Evolutionary conservation across 2,888 invertebrate genomes (phyloP).

Genomic region (Crocallis elinguaria): DNA sequence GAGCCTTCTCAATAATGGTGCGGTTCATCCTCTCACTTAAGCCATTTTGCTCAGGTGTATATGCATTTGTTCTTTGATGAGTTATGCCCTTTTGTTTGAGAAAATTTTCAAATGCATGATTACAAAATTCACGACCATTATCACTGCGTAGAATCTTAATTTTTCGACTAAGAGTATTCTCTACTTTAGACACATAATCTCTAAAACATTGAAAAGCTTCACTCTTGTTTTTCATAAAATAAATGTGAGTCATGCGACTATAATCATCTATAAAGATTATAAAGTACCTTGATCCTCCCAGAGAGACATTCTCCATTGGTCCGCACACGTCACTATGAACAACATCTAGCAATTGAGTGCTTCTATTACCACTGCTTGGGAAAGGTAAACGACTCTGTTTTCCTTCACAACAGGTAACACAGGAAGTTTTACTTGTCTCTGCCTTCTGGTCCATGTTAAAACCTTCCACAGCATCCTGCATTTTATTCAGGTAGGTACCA

Average conservation of each 20-base stretch:
- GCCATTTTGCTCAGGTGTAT: constrained; percentile 26
- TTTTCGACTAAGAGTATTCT: constrained; percentile 24
- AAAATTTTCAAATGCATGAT: neutral
- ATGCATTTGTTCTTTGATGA: constrained; percentile 28
- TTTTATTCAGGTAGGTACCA: constrained; percentile 19
- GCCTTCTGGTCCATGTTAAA: neutral
- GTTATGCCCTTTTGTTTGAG: neutral
- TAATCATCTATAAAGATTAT: constrained; percentile 36
- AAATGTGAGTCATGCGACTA: constrained; percentile 30
- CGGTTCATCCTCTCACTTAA: constrained; percentile 32
- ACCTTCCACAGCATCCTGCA: constrained; percentile 35
- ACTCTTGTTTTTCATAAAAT: constrained; percentile 23
- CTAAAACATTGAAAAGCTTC: constrained; percentile 30
- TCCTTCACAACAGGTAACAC: constrained; percentile 35
- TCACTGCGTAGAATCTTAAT: constrained; percentile 28
- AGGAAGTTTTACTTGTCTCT: constrained; percentile 17
- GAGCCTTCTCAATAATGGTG: constrained; percentile 23
- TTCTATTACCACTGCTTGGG: neutral
- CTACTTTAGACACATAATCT: constrained; percentile 30
- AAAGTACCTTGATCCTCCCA: constrained; percentile 34
- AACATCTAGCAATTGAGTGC: neutral
- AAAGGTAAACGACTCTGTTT: constrained; percentile 24
- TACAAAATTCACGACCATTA: constrained; percentile 1
- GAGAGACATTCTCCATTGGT: constrained; percentile 23
- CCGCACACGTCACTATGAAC: constrained; percentile 17